Percentiles rank a stretch among this genome's conserved stretches.
phyloP scores from a whole-genome alignment of 2,113 vertebrate species.

The Menura novaehollandiae region DNA sequence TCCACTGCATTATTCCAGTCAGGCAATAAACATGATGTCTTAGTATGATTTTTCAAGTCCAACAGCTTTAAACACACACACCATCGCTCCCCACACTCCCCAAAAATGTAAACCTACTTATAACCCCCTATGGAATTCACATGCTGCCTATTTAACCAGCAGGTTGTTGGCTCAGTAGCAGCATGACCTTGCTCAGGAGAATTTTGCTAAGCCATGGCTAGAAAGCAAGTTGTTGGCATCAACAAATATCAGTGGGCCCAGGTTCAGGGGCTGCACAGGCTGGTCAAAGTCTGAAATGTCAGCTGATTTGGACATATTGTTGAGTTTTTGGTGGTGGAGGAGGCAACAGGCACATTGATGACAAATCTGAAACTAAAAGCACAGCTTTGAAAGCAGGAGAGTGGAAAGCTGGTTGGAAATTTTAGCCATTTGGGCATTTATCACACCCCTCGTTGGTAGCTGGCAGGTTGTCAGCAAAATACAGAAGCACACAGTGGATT shows the following conservation, averaged over 20 bases:
- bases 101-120: neutral
- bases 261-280: neutral
- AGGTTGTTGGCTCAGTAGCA: neutral
- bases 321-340: neutral
- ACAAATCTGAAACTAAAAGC: neutral
- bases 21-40: neutral
- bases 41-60: neutral
- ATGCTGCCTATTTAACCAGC: neutral
- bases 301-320: neutral
- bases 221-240: neutral
- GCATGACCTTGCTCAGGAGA: neutral
- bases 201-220: neutral
- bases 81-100: neutral
- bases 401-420: neutral
- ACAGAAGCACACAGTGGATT: neutral
- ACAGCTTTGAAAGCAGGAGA: neutral
- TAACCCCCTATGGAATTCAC: neutral
- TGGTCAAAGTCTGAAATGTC: neutral
- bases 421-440: neutral
- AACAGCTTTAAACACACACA: neutral
- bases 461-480: neutral
- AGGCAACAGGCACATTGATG: neutral
- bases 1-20: neutral
- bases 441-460: neutral
- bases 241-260: rapidly evolving